A percentile compares a stretch with the other conserved stretches of the same genome.
Evolutionary conservation across 2,797 vertebrate species (phyloP).

Genomic region (Galaxias olidus): DNA sequence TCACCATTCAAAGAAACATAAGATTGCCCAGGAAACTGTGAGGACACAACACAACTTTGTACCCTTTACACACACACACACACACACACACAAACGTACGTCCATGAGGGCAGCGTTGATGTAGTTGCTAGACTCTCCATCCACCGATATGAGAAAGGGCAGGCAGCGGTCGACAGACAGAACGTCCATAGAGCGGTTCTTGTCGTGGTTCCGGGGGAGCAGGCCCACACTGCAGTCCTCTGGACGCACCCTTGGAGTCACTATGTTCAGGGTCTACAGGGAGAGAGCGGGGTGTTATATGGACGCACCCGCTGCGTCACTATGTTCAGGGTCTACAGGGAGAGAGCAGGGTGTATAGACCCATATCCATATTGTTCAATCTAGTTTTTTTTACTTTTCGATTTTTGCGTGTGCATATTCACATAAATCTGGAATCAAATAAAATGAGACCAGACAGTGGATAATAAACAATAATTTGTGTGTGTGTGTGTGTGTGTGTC

Average conservation of each 20-base stretch:
- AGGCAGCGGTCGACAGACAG: slow-evolving; percentile 93
- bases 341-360: no score
- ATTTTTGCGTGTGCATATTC: background rate
- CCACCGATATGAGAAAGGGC: slow-evolving; percentile 96
- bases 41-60: background rate
- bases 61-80: background rate
- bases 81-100: slow-evolving; percentile 68
- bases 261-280: slow-evolving; percentile 92
- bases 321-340: no score
- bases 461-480: background rate
- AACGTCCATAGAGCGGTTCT: slow-evolving; percentile 95
- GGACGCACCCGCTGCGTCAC: no score
- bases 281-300: background rate
- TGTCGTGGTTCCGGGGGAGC: slow-evolving; percentile 93
- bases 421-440: background rate
- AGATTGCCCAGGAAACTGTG: background rate
- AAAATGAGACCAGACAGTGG: background rate
- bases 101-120: slow-evolving; percentile 98
- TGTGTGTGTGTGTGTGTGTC: background rate
- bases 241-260: slow-evolving; percentile 91
- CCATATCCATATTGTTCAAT: no score
- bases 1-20: background rate
- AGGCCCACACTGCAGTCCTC: slow-evolving; percentile 97
- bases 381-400: no score
- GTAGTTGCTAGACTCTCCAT: slow-evolving; percentile 96